Conservation (phyloP, 2,888 invertebrate species). For the Anodontia alba region DNA sequence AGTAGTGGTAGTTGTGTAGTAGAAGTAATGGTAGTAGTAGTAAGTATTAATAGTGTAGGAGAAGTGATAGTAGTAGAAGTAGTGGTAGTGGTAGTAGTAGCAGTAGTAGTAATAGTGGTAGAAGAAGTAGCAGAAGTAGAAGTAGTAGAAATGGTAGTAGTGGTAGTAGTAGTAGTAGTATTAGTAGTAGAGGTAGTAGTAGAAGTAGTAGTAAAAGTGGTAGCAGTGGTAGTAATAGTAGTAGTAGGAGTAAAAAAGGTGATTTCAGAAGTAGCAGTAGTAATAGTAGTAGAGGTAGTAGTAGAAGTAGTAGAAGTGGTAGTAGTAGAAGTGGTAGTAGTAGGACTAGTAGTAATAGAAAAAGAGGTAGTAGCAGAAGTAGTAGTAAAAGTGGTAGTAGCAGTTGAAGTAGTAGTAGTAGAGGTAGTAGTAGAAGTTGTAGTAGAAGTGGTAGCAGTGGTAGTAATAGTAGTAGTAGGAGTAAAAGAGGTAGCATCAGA, state of each 20-base stretch:
- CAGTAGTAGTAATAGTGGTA: constrained; percentile 12
- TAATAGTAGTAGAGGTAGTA: constrained; percentile 34
- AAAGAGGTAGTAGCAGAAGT: neutral
- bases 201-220: constrained; percentile 17
- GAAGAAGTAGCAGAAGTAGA: constrained; percentile 18
- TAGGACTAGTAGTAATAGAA: neutral
- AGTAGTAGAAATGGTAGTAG: constrained; percentile 21
- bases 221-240: constrained; percentile 31
- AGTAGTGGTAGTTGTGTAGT: neutral
- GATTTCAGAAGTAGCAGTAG: constrained; percentile 29
- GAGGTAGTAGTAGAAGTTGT: constrained; percentile 14
- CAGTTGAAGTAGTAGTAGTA: constrained; percentile 30
- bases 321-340: constrained; percentile 20
- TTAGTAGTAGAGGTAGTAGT: constrained; percentile 18
- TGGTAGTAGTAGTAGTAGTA: neutral
- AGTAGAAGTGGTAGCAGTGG: neutral
- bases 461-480: neutral
- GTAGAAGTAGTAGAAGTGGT: constrained; percentile 32
- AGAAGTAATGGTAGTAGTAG: constrained; percentile 33
- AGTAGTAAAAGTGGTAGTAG: constrained; percentile 14
- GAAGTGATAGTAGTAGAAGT: neutral
- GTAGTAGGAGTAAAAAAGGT: constrained; percentile 30
- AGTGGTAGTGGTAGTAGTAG: constrained; percentile 9
- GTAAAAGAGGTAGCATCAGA: neutral
- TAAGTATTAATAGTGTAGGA: constrained; percentile 20